These are phyloP conservation scores for Cheiracanthium punctorium DNA, from an alignment of 2,888 invertebrate species.

Conservation along the genomic window DNA sequence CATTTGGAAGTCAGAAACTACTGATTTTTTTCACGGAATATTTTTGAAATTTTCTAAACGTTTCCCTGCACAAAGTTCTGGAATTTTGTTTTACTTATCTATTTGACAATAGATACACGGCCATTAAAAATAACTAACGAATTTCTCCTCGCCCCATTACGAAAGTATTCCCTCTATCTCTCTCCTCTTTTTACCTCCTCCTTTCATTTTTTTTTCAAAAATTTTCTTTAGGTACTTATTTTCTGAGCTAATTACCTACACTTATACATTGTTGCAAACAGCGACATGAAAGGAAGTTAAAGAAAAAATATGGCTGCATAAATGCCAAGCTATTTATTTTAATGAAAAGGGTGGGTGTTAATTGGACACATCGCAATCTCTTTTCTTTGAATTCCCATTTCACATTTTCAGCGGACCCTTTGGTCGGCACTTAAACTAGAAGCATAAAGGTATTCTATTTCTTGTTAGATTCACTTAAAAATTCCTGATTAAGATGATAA, in stretches of 20 bases:
- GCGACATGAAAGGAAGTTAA: slow-evolving; percentile 18
- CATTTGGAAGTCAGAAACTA: too few species aligned
- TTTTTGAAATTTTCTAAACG: too few species aligned
- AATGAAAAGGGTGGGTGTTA: slow-evolving; percentile 64
- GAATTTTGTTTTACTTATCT: slow-evolving; percentile 36
- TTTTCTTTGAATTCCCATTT: slow-evolving; percentile 45
- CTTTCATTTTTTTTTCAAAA: too few species aligned
- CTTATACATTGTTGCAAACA: slow-evolving; percentile 45
- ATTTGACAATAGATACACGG: slow-evolving; percentile 25
- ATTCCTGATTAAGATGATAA: slow-evolving; percentile 19
- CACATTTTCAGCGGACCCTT: slow-evolving; percentile 34
- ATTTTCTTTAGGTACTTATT: slow-evolving; percentile 38
- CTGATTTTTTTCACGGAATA: too few species aligned
- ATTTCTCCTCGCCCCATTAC: slow-evolving; percentile 61
- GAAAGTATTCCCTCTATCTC: slow-evolving; percentile 33
- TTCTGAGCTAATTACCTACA: slow-evolving; percentile 62
- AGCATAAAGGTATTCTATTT: slow-evolving; percentile 56
- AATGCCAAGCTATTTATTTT: slow-evolving; percentile 62
- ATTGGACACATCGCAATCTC: slow-evolving; percentile 56
- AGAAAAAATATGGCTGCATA: slow-evolving; percentile 42
- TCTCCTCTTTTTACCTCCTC: slow-evolving; percentile 10
- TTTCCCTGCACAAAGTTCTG: too few species aligned
- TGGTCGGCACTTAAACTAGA: slow-evolving; percentile 39
- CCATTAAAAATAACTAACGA: slow-evolving; percentile 53
- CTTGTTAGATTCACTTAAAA: slow-evolving; percentile 59